Percentiles rank a stretch among this genome's conserved stretches.
Evolutionary conservation across 2,113 vertebrate genomes (phyloP).

Genomic region (Globicephala melas): DNA sequence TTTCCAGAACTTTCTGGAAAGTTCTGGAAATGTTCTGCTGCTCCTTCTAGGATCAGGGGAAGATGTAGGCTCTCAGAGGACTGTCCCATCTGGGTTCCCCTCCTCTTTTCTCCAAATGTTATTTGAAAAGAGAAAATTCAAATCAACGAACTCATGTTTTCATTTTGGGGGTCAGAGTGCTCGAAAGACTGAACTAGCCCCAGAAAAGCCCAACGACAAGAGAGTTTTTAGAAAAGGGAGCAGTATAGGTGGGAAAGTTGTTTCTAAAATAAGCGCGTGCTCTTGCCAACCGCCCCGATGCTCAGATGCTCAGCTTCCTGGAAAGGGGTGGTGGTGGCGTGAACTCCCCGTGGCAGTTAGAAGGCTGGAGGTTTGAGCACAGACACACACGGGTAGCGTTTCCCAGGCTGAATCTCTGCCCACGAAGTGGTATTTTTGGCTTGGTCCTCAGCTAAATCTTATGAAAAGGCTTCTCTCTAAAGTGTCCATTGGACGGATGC

Average conservation of each 20-base stretch:
- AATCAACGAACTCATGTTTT: background rate
- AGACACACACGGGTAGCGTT: background rate
- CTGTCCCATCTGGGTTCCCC: background rate
- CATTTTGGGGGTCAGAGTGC: background rate
- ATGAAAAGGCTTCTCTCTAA: background rate
- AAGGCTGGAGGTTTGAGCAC: too few species aligned
- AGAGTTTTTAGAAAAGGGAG: background rate
- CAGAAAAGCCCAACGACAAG: background rate
- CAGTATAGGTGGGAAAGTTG: fast-evolving
- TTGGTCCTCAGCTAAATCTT: background rate
- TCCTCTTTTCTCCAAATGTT: conserved; percentile 26
- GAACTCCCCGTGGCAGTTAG: fast-evolving
- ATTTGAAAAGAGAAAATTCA: background rate
- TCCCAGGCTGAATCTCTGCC: background rate
- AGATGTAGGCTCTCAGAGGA: background rate
- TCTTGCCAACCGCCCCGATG: fast-evolving
- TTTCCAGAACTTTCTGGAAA: background rate
- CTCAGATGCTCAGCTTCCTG: fast-evolving
- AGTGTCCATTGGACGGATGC: background rate
- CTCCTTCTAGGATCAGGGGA: background rate
- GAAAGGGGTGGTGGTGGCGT: background rate
- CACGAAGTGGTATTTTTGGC: background rate
- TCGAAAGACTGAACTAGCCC: background rate
- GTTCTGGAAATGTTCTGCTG: background rate
- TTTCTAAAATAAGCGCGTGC: fast-evolving